Percentiles rank a stretch among this genome's conserved stretches.
phyloP scores from a whole-genome alignment of 2,888 invertebrate genomes.

The Apamea monoglypha region DNA sequence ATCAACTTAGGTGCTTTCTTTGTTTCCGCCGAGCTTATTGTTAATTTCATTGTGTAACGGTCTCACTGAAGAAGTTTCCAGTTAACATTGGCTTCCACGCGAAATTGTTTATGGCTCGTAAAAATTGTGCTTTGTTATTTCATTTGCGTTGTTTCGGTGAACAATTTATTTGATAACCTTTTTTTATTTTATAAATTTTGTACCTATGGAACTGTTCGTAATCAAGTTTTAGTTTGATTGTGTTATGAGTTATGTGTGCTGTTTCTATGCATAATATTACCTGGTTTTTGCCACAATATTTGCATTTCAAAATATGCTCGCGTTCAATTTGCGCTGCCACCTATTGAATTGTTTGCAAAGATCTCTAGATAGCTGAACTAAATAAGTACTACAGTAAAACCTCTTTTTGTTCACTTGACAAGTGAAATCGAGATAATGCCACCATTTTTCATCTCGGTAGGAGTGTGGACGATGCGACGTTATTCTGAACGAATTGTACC shows the following conservation, averaged over 20 bases:
- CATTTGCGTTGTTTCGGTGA: conserved; percentile 61
- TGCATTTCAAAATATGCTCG: not conserved
- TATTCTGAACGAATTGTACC: conserved; percentile 86
- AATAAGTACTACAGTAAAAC: conserved; percentile 70
- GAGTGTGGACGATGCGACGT: conserved; percentile 85
- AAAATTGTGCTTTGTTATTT: conserved; percentile 71
- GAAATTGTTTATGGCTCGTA: conserved; percentile 76
- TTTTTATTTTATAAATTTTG: conserved; percentile 42
- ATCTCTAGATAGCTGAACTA: conserved; percentile 63
- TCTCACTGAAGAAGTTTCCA: conserved; percentile 73
- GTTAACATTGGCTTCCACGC: conserved; percentile 73
- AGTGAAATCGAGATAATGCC: conserved; percentile 86
- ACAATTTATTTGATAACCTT: conserved; percentile 55
- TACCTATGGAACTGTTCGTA: conserved; percentile 34
- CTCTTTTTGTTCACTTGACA: conserved; percentile 81
- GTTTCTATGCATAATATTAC: conserved; percentile 5
- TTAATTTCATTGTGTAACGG: conserved; percentile 79
- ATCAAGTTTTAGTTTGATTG: conserved; percentile 40
- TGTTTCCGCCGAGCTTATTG: conserved; percentile 78
- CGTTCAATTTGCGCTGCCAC: not conserved
- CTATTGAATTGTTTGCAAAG: conserved; percentile 22
- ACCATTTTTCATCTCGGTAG: conserved; percentile 85
- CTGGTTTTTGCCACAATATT: not conserved
- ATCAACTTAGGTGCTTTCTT: conserved; percentile 78
- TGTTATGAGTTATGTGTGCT: conserved; percentile 14